Evolutionary conservation across 2,797 vertebrate genomes (phyloP), one percentile per base, ranked within the genome.

Genomic region (Fundulus diaphanus): DNA sequence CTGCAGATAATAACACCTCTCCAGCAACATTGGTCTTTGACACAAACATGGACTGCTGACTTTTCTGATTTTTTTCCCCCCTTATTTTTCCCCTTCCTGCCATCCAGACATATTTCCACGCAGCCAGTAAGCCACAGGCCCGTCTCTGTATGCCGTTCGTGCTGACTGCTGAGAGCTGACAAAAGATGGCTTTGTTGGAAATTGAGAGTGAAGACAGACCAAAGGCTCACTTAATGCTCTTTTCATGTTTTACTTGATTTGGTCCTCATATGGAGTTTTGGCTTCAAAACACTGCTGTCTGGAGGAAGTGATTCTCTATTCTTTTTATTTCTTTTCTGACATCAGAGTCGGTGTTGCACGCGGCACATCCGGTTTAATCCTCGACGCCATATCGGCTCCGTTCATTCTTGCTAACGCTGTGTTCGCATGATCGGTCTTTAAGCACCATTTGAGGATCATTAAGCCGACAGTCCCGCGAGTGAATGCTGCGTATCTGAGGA

Each of bases 111-210:
- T 37, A 44, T 83, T 52, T 79, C 72, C 46, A 56, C 37, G n/a
- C 51, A 75, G 73, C 67, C 74, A 18, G n/a, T 22, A 1, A 82
- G 72, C 68, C 82, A 83, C 71, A 82, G 80, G 73, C 83, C 40
- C 78, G 48, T 76, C 74, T 76, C 78, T 86, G 57, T 79, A 74
- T 76, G 68, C 80, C 87, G 80, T 82, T 75, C 70, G 59, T 73
- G 71, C 67, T 77, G 79, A 83, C 86, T 82, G 85, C 86, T 89
- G 82, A 56, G 82, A 84, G 73, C 77, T 20, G 66, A 93, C 89
- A 92, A 89, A 92, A 82, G 83, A 83, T 37, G 78, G 74, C 84
- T 91, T 89, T 92, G 90, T 93, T 81, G 81, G 74, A 82, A 74
- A 70, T 8, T 2, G 54, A 86, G 79, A 68, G 81, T 71, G 77